Conservation (phyloP, 2,113 vertebrate species). For the Salvator merianae region DNA sequence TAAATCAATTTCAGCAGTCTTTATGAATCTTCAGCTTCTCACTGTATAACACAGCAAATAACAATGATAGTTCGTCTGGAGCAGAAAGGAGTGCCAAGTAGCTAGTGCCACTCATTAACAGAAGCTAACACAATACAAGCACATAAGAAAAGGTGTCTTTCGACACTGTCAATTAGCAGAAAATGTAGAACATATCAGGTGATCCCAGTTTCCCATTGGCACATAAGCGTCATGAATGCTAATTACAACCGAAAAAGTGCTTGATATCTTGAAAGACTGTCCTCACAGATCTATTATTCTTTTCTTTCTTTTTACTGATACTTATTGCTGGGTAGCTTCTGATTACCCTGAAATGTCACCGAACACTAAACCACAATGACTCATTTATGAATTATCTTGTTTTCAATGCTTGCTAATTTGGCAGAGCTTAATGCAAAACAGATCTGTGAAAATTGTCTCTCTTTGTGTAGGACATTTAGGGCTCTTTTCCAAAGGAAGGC, state of each 20-base stretch:
- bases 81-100: not conserved
- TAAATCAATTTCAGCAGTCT: not conserved
- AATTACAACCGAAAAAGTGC: conserved; percentile 21
- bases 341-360: not conserved
- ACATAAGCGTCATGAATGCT: conserved; percentile 28
- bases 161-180: conserved; percentile 26
- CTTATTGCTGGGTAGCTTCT: conserved; percentile 15
- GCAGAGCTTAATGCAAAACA: not conserved
- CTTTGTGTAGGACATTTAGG: not conserved
- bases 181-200: conserved; percentile 3
- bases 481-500: not conserved
- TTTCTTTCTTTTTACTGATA: not conserved
- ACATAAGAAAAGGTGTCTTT: not conserved
- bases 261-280: conserved; percentile 17
- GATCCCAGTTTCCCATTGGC: conserved; percentile 15
- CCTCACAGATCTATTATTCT: conserved; percentile 42
- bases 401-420: not conserved
- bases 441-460: not conserved
- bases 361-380: conserved; percentile 9
- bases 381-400: conserved; percentile 7
- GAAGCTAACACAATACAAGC: not conserved
- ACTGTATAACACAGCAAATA: not conserved
- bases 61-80: conserved; percentile 17
- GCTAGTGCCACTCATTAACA: conserved; percentile 24
- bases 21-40: not conserved